Evolutionary conservation across 1,140 invertebrate species (phyloP).

Genomic region (Nilaparvata lugens): DNA sequence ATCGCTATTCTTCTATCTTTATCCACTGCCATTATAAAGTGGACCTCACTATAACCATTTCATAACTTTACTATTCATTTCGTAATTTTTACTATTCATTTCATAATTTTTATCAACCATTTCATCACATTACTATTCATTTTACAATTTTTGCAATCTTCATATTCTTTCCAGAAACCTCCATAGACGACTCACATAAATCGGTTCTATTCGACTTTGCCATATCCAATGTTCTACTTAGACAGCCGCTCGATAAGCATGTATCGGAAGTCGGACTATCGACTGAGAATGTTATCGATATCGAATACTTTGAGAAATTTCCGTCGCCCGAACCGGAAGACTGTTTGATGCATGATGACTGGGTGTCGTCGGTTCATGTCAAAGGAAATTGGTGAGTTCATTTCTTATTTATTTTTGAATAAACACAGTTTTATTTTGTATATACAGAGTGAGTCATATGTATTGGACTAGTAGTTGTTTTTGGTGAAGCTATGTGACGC

Average conservation of each 20-base stretch:
- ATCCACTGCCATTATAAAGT: not conserved
- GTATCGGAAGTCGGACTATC: conserved; percentile 55
- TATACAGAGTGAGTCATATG: too few species aligned
- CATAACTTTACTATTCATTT: not conserved
- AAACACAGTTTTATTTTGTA: too few species aligned
- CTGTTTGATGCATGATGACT: conserved; percentile 88
- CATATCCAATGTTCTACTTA: conserved; percentile 68
- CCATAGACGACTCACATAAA: conserved; percentile 36
- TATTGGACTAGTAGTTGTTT: too few species aligned
- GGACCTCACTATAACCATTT: not conserved
- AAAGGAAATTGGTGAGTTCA: conserved; percentile 55
- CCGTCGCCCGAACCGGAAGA: conserved; percentile 84
- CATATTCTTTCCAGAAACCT: conserved; percentile 29
- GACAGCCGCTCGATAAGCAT: conserved; percentile 56
- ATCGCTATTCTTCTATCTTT: too few species aligned
- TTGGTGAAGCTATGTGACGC: too few species aligned
- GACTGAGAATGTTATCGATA: conserved; percentile 66
- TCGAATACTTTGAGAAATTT: conserved; percentile 84
- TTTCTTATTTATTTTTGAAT: not conserved
- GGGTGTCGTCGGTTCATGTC: conserved; percentile 79
- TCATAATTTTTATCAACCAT: not conserved
- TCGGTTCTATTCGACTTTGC: conserved; percentile 81
- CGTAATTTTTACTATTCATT: not conserved
- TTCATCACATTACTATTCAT: not conserved
- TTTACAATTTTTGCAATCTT: not conserved